These are phyloP conservation scores for Iguana delicatissima DNA, from an alignment of 2,797 vertebrate species.

Conservation along the genomic window DNA sequence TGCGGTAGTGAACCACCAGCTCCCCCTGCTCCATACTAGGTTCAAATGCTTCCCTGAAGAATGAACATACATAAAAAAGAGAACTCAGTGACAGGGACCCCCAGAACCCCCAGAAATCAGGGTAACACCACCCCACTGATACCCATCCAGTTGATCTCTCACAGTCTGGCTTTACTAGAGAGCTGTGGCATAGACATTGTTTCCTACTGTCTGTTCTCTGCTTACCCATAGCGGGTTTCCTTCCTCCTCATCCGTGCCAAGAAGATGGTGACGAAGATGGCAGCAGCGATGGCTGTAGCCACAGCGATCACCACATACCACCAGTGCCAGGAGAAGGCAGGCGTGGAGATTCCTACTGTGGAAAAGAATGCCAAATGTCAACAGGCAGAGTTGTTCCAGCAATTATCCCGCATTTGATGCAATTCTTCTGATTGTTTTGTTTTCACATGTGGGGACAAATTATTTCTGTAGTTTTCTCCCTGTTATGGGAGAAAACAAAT, in stretches of 20 bases:
- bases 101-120: too few species aligned
- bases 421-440: too few species aligned
- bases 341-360: constrained; percentile 65
- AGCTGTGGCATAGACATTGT: rapidly evolving
- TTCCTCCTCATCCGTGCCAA: constrained; percentile 87
- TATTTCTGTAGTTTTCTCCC: too few species aligned
- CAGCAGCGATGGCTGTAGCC: constrained; percentile 81
- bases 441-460: too few species aligned
- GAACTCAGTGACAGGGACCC: too few species aligned
- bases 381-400: too few species aligned
- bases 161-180: too few species aligned
- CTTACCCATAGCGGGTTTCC: constrained; percentile 92
- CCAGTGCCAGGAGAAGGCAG: constrained; percentile 91
- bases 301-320: constrained; percentile 92
- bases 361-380: constrained; percentile 22
- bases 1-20: constrained; percentile 90
- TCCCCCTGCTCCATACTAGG: constrained; percentile 92
- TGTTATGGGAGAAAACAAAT: too few species aligned
- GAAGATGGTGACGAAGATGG: constrained; percentile 85
- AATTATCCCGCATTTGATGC: too few species aligned
- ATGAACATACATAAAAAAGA: too few species aligned
- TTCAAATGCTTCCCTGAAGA: constrained; percentile 88
- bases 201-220: background rate
- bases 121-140: too few species aligned
- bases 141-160: background rate